Conservation (phyloP, 2,888 invertebrate genomes). For the Acanthoscelides obtectus region DNA sequence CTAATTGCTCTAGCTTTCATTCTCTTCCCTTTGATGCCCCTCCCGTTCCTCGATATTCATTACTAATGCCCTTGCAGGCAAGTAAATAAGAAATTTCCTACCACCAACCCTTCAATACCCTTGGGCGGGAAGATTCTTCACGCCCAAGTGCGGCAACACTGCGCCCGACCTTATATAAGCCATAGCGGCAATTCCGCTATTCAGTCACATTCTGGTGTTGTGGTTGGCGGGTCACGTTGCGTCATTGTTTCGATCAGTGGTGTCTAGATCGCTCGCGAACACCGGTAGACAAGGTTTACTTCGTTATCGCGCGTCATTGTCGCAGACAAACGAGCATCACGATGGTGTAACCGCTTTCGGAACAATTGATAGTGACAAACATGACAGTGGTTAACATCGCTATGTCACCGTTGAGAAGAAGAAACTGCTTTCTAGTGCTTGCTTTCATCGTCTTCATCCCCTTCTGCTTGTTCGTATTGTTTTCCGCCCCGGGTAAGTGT, state of each 20-base stretch:
- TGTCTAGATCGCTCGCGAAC: constrained; percentile 9
- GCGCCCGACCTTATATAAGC: constrained; percentile 28
- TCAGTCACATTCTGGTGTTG: constrained; percentile 14
- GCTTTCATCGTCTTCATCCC: constrained; percentile 54
- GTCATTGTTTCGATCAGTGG: constrained; percentile 11
- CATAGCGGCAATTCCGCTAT: constrained; percentile 21
- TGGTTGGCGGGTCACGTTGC: constrained; percentile 1
- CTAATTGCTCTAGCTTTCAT: no score
- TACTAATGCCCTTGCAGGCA: no score
- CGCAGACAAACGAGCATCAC: not conserved
- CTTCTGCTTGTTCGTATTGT: constrained; percentile 52
- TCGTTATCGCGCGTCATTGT: not conserved
- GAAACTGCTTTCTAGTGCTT: constrained; percentile 55
- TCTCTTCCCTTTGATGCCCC: no score
- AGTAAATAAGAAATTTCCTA: no score
- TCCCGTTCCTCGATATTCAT: no score
- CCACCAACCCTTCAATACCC: no score
- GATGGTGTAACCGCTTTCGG: not conserved
- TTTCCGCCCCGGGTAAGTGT: constrained; percentile 51
- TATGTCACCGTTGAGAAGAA: constrained; percentile 51
- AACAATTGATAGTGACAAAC: not conserved
- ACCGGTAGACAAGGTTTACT: not conserved
- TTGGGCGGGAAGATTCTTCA: not conserved
- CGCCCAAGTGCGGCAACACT: not conserved
- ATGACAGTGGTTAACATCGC: constrained; percentile 41